Evolutionary conservation across 2,888 invertebrate genomes (phyloP).

Genomic region (Tortricodes alternella): DNA sequence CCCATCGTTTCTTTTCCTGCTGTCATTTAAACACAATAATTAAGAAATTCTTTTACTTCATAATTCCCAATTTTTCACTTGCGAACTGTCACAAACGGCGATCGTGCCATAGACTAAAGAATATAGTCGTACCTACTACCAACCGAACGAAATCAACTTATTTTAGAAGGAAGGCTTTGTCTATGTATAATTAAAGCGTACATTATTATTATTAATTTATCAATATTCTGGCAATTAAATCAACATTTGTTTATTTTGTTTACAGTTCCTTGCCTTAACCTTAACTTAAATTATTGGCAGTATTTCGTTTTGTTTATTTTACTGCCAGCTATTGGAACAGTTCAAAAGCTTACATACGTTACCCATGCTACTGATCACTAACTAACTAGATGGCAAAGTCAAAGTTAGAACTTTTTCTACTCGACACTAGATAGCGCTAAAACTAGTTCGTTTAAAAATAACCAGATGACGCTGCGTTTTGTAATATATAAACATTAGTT

Average conservation of each 20-base stretch:
- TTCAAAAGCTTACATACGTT: background rate
- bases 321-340: background rate
- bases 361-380: conserved; percentile 2
- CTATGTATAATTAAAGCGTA: background rate
- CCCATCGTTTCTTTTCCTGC: conserved; percentile 92
- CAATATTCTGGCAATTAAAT: background rate
- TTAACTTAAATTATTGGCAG: background rate
- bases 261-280: too few relatives aligned
- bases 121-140: conserved; percentile 2
- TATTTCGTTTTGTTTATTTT: background rate
- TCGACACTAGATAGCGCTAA: conserved; percentile 14
- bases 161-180: background rate
- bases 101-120: conserved; percentile 52
- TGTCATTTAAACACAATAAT: conserved; percentile 86
- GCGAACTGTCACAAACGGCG: conserved; percentile 64
- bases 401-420: background rate
- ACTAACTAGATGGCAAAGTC: background rate
- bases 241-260: background rate
- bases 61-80: conserved; percentile 61
- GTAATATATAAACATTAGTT: background rate
- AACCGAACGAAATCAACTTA: background rate
- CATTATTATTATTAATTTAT: background rate
- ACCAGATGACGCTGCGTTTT: conserved; percentile 10
- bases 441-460: background rate
- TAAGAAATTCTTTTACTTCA: conserved; percentile 66